Conservation (phyloP, 1,140 invertebrate species). For the Drosophila dunni region DNA sequence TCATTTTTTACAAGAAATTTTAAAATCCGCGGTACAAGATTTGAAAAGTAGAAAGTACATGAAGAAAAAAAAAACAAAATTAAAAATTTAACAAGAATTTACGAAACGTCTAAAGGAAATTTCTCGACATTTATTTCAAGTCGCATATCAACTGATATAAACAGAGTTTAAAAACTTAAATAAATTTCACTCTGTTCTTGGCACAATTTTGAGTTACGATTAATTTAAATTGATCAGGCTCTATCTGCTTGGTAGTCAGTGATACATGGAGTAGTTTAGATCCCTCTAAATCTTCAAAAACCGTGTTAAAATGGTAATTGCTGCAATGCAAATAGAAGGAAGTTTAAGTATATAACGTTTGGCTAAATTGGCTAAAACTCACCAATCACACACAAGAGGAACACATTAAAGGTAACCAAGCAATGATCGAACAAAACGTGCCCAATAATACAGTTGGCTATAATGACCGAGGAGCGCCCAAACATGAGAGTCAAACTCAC, state of each 20-base stretch:
- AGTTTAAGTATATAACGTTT: neutral
- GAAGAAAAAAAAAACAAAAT: neutral
- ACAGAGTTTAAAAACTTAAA: too few species aligned
- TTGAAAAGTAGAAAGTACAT: neutral
- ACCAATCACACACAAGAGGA: slow-evolving; percentile 22
- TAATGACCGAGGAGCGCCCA: neutral
- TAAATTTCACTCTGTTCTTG: too few species aligned
- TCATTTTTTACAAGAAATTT: neutral
- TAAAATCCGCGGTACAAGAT: neutral
- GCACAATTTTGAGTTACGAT: too few species aligned
- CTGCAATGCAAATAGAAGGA: slow-evolving; percentile 3
- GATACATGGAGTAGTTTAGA: neutral
- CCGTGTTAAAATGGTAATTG: neutral
- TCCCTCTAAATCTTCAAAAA: neutral
- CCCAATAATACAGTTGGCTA: slow-evolving; percentile 5
- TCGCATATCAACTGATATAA: too few species aligned
- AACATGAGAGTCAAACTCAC: slow-evolving; percentile 1
- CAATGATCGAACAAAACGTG: neutral
- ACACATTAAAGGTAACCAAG: slow-evolving; percentile 37
- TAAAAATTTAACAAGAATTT: too few species aligned
- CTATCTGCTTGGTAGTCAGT: too few species aligned
- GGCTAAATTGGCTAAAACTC: neutral
- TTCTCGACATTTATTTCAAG: too few species aligned
- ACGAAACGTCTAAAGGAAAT: too few species aligned
- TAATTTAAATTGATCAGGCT: too few species aligned